A percentile compares a stretch with the other conserved stretches of the same genome.
These are phyloP conservation scores for Hozukius guyotensis DNA, from an alignment of 2,797 vertebrate genomes.

Conservation along the genomic window DNA sequence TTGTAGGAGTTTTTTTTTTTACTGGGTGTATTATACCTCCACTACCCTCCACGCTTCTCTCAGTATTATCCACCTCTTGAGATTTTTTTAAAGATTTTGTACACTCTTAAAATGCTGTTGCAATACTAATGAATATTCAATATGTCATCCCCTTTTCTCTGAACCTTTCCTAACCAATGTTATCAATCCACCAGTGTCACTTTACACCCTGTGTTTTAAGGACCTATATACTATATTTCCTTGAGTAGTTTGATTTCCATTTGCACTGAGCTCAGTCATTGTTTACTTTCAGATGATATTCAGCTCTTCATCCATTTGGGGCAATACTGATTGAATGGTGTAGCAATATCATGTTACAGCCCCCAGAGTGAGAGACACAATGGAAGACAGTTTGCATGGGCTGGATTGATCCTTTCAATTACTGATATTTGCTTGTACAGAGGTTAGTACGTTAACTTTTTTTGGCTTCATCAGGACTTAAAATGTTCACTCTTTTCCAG, in stretches of 20 bases:
- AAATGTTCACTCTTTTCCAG: constrained; percentile 10
- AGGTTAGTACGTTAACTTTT: background rate
- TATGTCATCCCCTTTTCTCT: constrained; percentile 39
- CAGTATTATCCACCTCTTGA: constrained; percentile 57
- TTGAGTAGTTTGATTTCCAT: constrained; percentile 46
- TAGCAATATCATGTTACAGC: constrained; percentile 57
- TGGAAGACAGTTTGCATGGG: constrained; percentile 28
- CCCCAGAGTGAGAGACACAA: constrained; percentile 5
- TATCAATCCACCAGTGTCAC: constrained; percentile 63
- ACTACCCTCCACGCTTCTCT: constrained; percentile 40
- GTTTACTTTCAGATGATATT: constrained; percentile 50
- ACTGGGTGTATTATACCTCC: constrained; percentile 73
- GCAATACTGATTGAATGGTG: constrained; percentile 62
- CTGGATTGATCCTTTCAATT: constrained; percentile 37
- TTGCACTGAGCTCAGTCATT: constrained; percentile 55
- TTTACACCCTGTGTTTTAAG: constrained; percentile 51
- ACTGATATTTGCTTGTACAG: constrained; percentile 33
- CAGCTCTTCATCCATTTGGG: constrained; percentile 43
- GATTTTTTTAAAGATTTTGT: constrained; percentile 73
- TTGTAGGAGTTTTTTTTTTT: constrained; percentile 83
- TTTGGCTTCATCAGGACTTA: constrained; percentile 17
- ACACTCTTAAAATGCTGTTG: constrained; percentile 79
- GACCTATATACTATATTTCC: constrained; percentile 58
- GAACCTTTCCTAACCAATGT: constrained; percentile 44
- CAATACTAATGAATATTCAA: constrained; percentile 83